Evolutionary conservation across 2,113 vertebrate genomes (phyloP).

Genomic region (Corydoras sp.): DNA sequence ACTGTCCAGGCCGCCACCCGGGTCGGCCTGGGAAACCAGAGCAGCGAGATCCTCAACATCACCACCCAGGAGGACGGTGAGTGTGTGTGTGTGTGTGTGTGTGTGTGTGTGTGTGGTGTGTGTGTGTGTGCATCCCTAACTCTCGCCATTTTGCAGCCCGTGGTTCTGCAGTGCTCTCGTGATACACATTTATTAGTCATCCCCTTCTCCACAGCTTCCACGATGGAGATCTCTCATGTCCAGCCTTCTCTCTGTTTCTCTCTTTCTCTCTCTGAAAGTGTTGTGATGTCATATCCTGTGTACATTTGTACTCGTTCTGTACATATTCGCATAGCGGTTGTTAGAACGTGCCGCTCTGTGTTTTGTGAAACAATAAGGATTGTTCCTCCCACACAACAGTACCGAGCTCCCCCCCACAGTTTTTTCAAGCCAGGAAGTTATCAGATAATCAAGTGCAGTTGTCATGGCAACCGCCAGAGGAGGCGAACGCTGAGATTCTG

Average conservation of each 20-base stretch:
- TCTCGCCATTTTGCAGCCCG: too few species aligned
- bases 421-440: slow-evolving; percentile 77
- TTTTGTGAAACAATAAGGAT: slow-evolving; percentile 41
- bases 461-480: slow-evolving; percentile 83
- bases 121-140: neutral
- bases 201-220: neutral
- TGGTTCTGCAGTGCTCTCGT: too few species aligned
- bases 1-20: slow-evolving; percentile 62
- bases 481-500: slow-evolving; percentile 91
- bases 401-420: slow-evolving; percentile 84
- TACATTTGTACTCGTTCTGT: too few species aligned
- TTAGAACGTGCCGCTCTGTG: neutral
- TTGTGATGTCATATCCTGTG: neutral
- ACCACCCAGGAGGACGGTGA: slow-evolving; percentile 74
- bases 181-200: neutral
- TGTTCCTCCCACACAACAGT: slow-evolving; percentile 69
- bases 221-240: too few species aligned
- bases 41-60: slow-evolving; percentile 69
- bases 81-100: slow-evolving; percentile 34
- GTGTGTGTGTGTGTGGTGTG: neutral
- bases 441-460: slow-evolving; percentile 84
- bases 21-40: slow-evolving; percentile 65
- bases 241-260: too few species aligned
- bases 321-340: too few species aligned
- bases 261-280: neutral